A percentile compares a stretch with the other conserved stretches of the same genome.
Evolutionary conservation across 2,113 vertebrate genomes (phyloP).

Genomic region (Hypanus sabinus): DNA sequence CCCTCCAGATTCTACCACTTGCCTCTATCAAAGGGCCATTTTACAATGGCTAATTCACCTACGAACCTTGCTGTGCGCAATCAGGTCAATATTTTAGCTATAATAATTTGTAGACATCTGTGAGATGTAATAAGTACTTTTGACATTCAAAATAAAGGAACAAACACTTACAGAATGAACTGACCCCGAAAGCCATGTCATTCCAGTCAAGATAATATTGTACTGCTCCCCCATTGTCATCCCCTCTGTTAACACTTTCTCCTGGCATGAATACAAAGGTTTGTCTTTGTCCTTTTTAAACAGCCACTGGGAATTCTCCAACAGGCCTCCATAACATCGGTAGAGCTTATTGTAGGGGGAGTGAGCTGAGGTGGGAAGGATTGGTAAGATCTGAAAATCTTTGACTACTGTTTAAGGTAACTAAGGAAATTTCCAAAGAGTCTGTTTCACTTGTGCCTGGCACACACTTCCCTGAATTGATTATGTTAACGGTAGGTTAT

Average conservation of each 20-base stretch:
- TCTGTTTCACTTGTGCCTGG: background rate
- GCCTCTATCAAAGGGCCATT: too few species aligned
- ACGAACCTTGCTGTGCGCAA: background rate
- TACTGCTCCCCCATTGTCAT: background rate
- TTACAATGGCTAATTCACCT: too few species aligned
- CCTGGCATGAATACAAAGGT: background rate
- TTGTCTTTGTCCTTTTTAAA: background rate
- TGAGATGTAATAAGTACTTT: background rate
- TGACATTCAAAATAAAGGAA: background rate
- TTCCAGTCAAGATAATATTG: background rate
- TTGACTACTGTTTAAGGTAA: background rate
- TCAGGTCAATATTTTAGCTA: background rate
- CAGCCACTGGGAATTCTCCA: background rate
- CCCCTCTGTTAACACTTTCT: background rate
- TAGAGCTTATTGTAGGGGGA: background rate
- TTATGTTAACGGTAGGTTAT: background rate
- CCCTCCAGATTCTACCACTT: too few species aligned
- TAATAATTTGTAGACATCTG: background rate
- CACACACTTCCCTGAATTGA: background rate
- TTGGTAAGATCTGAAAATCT: background rate
- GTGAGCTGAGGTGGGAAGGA: too few species aligned
- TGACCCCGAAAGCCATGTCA: background rate
- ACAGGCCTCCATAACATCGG: background rate
- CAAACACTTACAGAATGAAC: background rate
- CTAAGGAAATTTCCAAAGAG: background rate